Conservation (phyloP, 35 echinoderm and acorn worm species). For the Ptychodera flava region DNA sequence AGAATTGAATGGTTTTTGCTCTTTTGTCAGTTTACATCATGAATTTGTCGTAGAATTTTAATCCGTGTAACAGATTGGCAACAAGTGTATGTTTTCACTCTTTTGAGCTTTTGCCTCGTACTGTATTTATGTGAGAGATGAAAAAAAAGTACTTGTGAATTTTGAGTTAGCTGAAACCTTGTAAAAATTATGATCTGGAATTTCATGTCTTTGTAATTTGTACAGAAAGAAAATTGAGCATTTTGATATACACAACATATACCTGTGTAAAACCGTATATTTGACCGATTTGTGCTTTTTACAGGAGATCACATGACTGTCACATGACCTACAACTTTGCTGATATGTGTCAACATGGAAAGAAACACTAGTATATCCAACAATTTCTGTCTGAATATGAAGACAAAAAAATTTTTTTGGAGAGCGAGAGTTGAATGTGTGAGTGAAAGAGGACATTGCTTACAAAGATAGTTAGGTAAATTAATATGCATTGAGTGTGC, state of each 20-base stretch:
- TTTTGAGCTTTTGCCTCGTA: too few species aligned
- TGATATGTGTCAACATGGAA: background rate
- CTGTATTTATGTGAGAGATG: too few species aligned
- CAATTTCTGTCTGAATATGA: background rate
- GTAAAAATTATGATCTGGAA: too few species aligned
- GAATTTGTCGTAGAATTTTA: too few species aligned
- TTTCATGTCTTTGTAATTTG: background rate
- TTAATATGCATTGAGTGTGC: background rate
- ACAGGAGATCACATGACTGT: background rate
- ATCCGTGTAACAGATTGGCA: too few species aligned
- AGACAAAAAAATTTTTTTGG: background rate
- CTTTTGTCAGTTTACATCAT: too few species aligned
- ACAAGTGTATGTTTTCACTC: too few species aligned
- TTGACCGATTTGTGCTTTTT: background rate
- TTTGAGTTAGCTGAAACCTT: too few species aligned
- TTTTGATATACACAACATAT: background rate
- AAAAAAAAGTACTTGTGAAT: too few species aligned
- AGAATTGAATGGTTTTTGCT: too few species aligned
- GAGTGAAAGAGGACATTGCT: too few species aligned
- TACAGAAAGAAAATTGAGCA: background rate
- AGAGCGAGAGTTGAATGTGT: too few species aligned
- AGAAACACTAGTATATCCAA: background rate
- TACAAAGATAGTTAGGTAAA: background rate
- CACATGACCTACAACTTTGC: background rate
- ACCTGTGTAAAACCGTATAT: background rate